Base-by-base conservation (phyloP, 2,888 invertebrate genomes). In the Parnassius glacialis region DNA sequence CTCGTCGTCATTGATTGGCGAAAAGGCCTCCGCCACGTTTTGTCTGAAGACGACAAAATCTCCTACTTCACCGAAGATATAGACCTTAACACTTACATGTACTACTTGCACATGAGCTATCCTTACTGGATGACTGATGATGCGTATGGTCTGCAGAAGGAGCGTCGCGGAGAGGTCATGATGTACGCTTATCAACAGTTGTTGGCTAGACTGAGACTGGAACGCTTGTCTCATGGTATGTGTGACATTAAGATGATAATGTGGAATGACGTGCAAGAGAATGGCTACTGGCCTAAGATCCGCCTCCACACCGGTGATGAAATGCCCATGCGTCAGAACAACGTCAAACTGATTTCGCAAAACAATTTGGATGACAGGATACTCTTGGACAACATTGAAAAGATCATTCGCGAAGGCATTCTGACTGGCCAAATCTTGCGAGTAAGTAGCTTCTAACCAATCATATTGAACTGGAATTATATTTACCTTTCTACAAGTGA, bases 11-110 rank as follows among this genome's bases (percentile, higher is more conserved):
- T 94, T 65, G 93, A 94, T 62, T 95, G 95, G 91, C 94, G 95
- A 78, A 94, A 94, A 68, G 94, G 93, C 53, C 83, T 92, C 64
- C 93, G 94, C 67, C 88, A 92, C 67, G 84, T 93, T 42, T 67
- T 93, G 48, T 91, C 93, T 72, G 88, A 93, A 55, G 94, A 94
- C 61, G 94, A 95, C 74, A 85, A 88, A 34, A 73, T 96, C 65
- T 87, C 92, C 53, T 96, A 96, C 84, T 96, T 94, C 89, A 93
- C 93, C 20, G 96, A 96, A 79, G 96, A 97, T 78, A 87, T 96
- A 58, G 96, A 95, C 67, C 87, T 96, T 12, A 96, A 95, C 83
- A 84, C 94, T 12, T 95, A 94, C 90, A 94, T 94, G 87, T 94
- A 94, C 85, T 93, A 94, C 81, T 89, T 92, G 80, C 93, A 94